Evolutionary conservation across 2,888 invertebrate species (phyloP).

Genomic region (Himalopsyche tibetana): DNA sequence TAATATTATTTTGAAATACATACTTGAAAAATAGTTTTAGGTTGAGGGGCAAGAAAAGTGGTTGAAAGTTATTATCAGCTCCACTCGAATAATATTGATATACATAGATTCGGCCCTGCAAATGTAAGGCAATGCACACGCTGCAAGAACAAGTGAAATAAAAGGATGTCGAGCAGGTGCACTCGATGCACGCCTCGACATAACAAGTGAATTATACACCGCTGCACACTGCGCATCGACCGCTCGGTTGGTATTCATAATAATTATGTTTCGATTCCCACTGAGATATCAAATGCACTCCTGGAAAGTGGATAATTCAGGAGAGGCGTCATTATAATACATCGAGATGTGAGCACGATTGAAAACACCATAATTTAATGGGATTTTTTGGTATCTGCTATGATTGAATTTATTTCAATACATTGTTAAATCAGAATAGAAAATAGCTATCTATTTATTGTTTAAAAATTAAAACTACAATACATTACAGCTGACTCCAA

Average conservation of each 20-base stretch:
- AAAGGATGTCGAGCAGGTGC: slow-evolving; percentile 36
- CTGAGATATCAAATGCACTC: slow-evolving; percentile 6
- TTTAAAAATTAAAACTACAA: no score
- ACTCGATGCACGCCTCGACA: slow-evolving; percentile 35
- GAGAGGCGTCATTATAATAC: background rate
- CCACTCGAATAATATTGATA: no score
- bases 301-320: background rate
- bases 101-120: background rate
- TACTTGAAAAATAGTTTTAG: no score
- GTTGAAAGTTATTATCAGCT: no score
- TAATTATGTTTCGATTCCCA: slow-evolving; percentile 25
- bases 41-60: no score
- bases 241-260: slow-evolving; percentile 27
- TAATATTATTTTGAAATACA: no score
- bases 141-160: slow-evolving; percentile 22
- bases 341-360: background rate
- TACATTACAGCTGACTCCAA: no score
- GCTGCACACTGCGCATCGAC: background rate
- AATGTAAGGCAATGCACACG: slow-evolving; percentile 23
- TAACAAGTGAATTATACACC: slow-evolving; percentile 39
- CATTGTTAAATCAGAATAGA: no score
- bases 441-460: no score
- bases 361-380: background rate
- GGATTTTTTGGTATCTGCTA: background rate
- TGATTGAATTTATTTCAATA: background rate